Evolutionary conservation across 2,888 invertebrate species (phyloP), one percentile per base, ranked within the genome.

Genomic region (Dorcus hopei): DNA sequence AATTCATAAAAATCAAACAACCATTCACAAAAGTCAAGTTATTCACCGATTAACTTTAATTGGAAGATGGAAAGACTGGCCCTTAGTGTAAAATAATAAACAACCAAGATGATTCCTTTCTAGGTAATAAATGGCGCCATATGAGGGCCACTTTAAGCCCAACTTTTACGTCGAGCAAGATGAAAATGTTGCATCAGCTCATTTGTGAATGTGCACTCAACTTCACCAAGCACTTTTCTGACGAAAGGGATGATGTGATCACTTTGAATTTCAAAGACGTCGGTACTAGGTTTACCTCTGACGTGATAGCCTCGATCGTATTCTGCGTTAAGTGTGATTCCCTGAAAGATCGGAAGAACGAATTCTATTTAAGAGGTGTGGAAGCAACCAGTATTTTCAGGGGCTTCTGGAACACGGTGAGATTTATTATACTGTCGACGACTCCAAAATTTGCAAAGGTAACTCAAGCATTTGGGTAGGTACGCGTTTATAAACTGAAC

Each of bases 111-210:
- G 14, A 14, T 23, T 50, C 9, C 14, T 26, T 57, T 53, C 3
- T 41, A 61, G 62, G 58, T 14, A 42, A 60, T 16, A 52, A 61
- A 61, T 68, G 69, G 69, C 58, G 79, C 0, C 77, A 80, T 3
- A 80, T 83, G 78, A 72, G 85, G 19, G 72, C 74, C 0, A 77
- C 82, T 0, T 64, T 85, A 19, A 82, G 81, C 19, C 84, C 84
- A 0, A 80, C 83, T 0, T 85, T 84, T 70, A 85, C 85, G 0
- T 76, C 81, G 5, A 81, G 82, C 52, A 85, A 85, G 71, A 82
- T 85, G 81, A 79, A 80, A 42, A 65, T 71, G 2, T 82, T 85
- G 81, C 76, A 82, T 67, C 79, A 79, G 0, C 74, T 82, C 55
- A 82, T 85, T 64, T 62, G 65, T 0, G 72, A 72, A 4, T 75